Conservation (phyloP, 2,113 vertebrate genomes). For the Beaufortia kweichowensis region DNA sequence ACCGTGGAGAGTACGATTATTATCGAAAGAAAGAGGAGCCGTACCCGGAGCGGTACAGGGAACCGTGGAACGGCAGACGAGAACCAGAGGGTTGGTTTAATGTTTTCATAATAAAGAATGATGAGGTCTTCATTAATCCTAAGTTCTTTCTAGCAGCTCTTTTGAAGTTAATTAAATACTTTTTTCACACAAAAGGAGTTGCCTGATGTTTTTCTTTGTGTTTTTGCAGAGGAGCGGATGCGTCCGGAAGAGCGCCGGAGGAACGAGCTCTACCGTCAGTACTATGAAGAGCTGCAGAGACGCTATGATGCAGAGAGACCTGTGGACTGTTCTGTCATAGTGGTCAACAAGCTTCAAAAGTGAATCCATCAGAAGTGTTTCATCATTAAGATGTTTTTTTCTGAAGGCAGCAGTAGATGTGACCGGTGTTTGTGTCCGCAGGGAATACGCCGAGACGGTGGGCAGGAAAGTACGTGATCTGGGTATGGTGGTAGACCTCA, state of each 20-base stretch:
- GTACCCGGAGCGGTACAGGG: conserved; percentile 83
- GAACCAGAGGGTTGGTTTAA: conserved; percentile 79
- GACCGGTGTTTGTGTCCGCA: conserved; percentile 56
- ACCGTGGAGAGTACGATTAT: conserved; percentile 79
- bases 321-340: conserved; percentile 96
- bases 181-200: not conserved
- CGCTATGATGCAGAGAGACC: conserved; percentile 90
- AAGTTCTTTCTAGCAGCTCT: too few species aligned
- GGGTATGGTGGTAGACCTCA: conserved; percentile 98
- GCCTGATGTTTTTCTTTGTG: not conserved
- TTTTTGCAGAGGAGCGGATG: conserved; percentile 73
- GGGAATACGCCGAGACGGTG: conserved; percentile 96
- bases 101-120: too few species aligned
- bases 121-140: too few species aligned
- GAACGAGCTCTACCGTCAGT: conserved; percentile 93
- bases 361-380: conserved; percentile 68
- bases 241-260: conserved; percentile 88
- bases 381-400: not conserved
- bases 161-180: not conserved
- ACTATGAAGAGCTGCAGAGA: conserved; percentile 94
- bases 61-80: conserved; percentile 82
- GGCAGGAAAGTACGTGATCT: conserved; percentile 94
- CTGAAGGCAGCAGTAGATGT: conserved; percentile 6
- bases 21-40: conserved; percentile 87
- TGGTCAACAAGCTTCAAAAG: conserved; percentile 97